These are phyloP conservation scores for Poeciliopsis occidentalis DNA, from an alignment of 2,113 vertebrate genomes.

Conservation along the genomic window DNA sequence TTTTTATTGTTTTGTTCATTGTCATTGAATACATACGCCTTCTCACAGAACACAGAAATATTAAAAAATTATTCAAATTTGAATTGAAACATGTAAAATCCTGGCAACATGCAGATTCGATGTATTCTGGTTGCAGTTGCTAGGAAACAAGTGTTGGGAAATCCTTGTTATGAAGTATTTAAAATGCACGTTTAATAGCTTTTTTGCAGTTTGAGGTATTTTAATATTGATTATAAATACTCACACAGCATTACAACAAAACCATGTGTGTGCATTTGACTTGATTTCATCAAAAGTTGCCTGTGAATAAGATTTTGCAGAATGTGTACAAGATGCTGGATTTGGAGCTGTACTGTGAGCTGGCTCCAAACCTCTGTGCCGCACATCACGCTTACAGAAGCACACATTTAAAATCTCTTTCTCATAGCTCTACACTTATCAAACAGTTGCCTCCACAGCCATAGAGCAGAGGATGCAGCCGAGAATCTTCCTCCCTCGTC, in stretches of 20 bases:
- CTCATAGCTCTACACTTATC: constrained; percentile 54
- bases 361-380: constrained; percentile 25
- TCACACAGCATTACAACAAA: not conserved
- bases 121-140: constrained; percentile 78
- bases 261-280: constrained; percentile 1
- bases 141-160: constrained; percentile 82
- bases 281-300: not conserved
- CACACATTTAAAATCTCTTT: constrained; percentile 42
- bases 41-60: constrained; percentile 4
- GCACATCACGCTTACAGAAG: constrained; percentile 22
- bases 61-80: constrained; percentile 33
- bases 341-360: constrained; percentile 4
- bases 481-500: constrained; percentile 71
- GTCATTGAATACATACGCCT: not conserved
- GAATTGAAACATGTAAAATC: constrained; percentile 61
- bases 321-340: not conserved
- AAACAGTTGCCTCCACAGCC: constrained; percentile 66
- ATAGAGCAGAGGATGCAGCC: constrained; percentile 61
- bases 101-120: constrained; percentile 49
- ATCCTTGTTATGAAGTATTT: constrained; percentile 80
- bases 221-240: constrained; percentile 34
- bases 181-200: constrained; percentile 76
- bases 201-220: constrained; percentile 60
- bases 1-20: constrained; percentile 13
- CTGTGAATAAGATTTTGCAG: not conserved